Base-by-base conservation (phyloP, 2,888 invertebrate genomes). In the Synanthedon andrenaeformis region DNA sequence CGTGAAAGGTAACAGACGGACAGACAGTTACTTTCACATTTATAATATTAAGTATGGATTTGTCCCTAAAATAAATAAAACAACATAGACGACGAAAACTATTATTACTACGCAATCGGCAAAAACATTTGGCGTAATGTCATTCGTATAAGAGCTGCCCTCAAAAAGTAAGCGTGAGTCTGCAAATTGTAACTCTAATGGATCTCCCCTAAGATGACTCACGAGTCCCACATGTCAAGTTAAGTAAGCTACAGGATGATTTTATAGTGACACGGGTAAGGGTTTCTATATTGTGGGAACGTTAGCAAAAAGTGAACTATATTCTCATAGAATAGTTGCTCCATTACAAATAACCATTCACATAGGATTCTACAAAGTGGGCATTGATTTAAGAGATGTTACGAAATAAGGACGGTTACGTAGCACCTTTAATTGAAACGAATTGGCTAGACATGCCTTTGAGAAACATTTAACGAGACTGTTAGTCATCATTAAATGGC, bases 111-210 rank as follows among this genome's bases (percentile, higher is more conserved):
- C 14, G 13, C 14, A 14, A 45, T n/a, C 45, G 14, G 14, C 45
- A 45, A 45, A 45, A 45, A 45, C 45, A 14, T 45, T 45, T 45
- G 11, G 45, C 45, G 45, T 49, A 49, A 51, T 51, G 14, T 51
- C 17, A 19, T 28, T 23, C n/a, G 49, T 10, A 10, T 48, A 62
- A 66, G 65, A 64, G 65, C 64, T 63, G 65, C 66, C 72, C 71
- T 70, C 75, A 75, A 78, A 80, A 81, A 78, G 74, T 71, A 68
- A 78, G 65, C 74, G 72, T 85, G 84, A 85, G 67, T 78, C 71
- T 72, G 76, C 80, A 76, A 75, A 76, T 74, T 75, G 72, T 72
- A 70, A 70, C 66, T 62, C 76, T 83, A 83, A 85, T 82, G 82
- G 81, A 82, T 75, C 74, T 67, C 72, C 73, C 73, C 66, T 67